Conservation (phyloP, 2,888 invertebrate species). For the Vesta saturnalis region DNA sequence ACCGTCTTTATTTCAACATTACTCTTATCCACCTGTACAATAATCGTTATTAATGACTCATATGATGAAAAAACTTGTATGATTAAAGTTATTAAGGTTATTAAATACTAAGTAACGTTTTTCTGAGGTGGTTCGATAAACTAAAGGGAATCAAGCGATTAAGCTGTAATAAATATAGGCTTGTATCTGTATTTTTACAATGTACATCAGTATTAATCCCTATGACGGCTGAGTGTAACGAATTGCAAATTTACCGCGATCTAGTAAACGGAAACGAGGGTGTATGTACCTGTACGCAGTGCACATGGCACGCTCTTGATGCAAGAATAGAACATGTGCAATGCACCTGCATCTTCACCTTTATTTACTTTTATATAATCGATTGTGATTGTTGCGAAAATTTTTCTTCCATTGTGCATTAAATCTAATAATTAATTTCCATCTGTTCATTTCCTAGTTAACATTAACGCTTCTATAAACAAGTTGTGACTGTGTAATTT, state of each 20-base stretch:
- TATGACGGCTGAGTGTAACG: conserved; percentile 41
- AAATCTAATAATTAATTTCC: conserved; percentile 4
- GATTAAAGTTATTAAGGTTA: conserved; percentile 40
- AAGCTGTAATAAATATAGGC: conserved; percentile 52
- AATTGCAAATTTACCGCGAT: conserved; percentile 47
- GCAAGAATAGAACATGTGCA: conserved; percentile 11
- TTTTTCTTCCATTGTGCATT: not conserved
- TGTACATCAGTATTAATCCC: conserved; percentile 40
- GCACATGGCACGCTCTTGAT: conserved; percentile 36
- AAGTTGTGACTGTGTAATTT: not conserved
- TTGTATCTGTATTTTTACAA: conserved; percentile 42
- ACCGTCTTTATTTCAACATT: conserved; percentile 33
- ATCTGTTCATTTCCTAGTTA: not conserved
- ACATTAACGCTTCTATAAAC: not conserved
- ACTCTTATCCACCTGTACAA: conserved; percentile 31
- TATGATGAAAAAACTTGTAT: conserved; percentile 26
- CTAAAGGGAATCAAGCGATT: conserved; percentile 53
- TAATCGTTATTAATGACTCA: conserved; percentile 35
- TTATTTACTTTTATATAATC: conserved; percentile 3
- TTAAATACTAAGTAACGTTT: conserved; percentile 52
- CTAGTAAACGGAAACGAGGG: conserved; percentile 40
- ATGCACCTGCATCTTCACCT: conserved; percentile 30
- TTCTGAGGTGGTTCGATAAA: conserved; percentile 52
- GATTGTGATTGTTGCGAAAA: not conserved
- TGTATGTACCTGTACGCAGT: conserved; percentile 34